Evolutionary conservation across 2,888 invertebrate species (phyloP).

Genomic region (Cryptus viduatorius): DNA sequence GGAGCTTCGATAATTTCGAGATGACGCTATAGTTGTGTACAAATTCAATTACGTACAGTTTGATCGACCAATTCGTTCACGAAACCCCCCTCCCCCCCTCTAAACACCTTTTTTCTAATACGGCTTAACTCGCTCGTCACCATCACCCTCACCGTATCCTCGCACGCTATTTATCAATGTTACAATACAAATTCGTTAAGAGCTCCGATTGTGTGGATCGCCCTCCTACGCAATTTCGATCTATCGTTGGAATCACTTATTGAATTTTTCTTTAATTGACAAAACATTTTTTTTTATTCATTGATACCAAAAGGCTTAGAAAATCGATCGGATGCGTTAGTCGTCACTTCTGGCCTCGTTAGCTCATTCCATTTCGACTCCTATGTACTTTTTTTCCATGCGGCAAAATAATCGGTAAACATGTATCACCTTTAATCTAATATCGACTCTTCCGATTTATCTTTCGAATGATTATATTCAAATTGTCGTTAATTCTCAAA

Average conservation of each 20-base stretch:
- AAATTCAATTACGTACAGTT: conserved; percentile 65
- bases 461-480: too few species aligned
- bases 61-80: conserved; percentile 46
- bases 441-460: too few species aligned
- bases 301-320: conserved; percentile 12
- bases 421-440: too few species aligned
- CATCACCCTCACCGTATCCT: neutral
- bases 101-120: neutral
- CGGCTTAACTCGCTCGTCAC: neutral
- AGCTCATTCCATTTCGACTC: neutral
- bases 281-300: conserved; percentile 24
- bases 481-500: too few species aligned
- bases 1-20: conserved; percentile 49
- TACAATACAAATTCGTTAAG: conserved; percentile 25
- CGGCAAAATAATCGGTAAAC: neutral
- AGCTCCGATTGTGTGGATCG: neutral
- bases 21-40: conserved; percentile 61
- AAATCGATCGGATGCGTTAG: conserved; percentile 5
- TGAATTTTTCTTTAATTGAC: neutral
- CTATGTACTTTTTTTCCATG: neutral
- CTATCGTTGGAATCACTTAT: neutral
- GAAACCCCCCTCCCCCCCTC: neutral
- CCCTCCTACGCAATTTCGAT: conserved; percentile 5
- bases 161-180: conserved; percentile 11
- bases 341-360: neutral